A percentile compares a stretch with the other conserved stretches of the same genome.
These are phyloP conservation scores for Pteropus rufus DNA, from an alignment of 2,797 vertebrate genomes.

Conservation along the genomic window DNA sequence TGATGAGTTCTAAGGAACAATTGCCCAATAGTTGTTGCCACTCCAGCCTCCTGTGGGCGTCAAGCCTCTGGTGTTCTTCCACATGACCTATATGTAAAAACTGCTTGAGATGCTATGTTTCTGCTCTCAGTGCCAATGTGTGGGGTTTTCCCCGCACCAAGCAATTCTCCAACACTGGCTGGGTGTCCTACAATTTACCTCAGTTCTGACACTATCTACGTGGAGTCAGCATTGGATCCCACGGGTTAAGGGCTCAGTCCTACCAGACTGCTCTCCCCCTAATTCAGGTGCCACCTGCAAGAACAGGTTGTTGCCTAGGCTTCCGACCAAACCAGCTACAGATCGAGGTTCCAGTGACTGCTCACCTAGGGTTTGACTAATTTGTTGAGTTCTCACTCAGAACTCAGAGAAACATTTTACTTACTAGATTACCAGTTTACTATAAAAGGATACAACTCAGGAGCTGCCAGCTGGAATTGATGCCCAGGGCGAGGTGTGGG, in stretches of 20 bases:
- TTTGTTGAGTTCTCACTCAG: background rate
- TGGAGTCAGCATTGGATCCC: background rate
- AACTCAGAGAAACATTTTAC: background rate
- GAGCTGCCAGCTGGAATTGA: background rate
- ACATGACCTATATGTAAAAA: background rate
- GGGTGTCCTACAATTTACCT: background rate
- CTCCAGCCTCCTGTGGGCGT: background rate
- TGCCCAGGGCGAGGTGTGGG: too few species aligned
- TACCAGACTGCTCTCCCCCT: background rate
- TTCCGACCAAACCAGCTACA: background rate
- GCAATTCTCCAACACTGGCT: background rate
- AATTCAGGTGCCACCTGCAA: background rate
- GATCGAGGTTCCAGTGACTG: background rate
- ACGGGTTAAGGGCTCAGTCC: background rate
- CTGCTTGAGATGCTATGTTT: background rate
- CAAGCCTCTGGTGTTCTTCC: background rate
- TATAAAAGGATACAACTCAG: background rate
- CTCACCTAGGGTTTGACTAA: background rate
- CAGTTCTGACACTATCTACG: background rate
- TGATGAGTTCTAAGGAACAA: background rate
- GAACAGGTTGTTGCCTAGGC: too few species aligned
- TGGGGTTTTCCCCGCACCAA: background rate
- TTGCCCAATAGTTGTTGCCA: background rate
- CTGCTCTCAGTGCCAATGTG: background rate
- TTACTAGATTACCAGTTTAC: background rate